Conservation (phyloP, 2,888 invertebrate species). For the Drosophila recens region DNA sequence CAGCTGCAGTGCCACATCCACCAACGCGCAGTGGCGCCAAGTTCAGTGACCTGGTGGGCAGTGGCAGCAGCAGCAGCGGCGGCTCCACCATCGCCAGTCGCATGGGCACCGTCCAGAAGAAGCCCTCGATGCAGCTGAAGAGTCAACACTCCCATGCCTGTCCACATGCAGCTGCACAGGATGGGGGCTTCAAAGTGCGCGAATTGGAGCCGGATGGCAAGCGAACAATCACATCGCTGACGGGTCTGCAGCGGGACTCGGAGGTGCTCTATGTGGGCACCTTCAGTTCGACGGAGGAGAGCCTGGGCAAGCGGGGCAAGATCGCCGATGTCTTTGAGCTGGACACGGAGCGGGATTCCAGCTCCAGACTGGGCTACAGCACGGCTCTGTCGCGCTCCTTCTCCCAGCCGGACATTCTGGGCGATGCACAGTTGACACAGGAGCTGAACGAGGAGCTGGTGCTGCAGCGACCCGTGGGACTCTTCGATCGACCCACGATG, state of each 20-base stretch:
- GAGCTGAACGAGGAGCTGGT: constrained; percentile 87
- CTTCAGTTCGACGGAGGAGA: constrained; percentile 87
- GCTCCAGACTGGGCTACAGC: constrained; percentile 65
- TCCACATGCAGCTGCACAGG: constrained; percentile 55
- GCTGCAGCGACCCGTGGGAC: constrained; percentile 91
- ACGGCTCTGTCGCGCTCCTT: constrained; percentile 87
- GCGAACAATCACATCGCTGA: constrained; percentile 92
- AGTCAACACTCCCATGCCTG: constrained; percentile 65
- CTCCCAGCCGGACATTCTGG: constrained; percentile 92
- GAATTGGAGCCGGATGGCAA: constrained; percentile 92
- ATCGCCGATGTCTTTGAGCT: constrained; percentile 89
- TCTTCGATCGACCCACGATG: constrained; percentile 95
- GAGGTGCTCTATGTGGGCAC: constrained; percentile 96
- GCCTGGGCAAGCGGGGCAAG: constrained; percentile 87
- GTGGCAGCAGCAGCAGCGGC: constrained; percentile 73
- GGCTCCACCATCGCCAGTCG: constrained; percentile 88
- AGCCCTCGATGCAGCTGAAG: constrained; percentile 71
- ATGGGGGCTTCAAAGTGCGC: constrained; percentile 87
- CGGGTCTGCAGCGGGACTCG: constrained; percentile 92
- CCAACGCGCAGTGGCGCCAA: constrained; percentile 84
- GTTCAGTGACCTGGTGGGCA: constrained; percentile 90
- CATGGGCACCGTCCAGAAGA: constrained; percentile 89
- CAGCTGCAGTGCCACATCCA: constrained; percentile 3
- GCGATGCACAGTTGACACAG: constrained; percentile 73
- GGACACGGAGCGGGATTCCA: constrained; percentile 82